Percentiles rank a stretch among this genome's conserved stretches.
These are phyloP conservation scores for Tachysurus vachellii DNA, from an alignment of 2,113 vertebrate species.

Conservation along the genomic window DNA sequence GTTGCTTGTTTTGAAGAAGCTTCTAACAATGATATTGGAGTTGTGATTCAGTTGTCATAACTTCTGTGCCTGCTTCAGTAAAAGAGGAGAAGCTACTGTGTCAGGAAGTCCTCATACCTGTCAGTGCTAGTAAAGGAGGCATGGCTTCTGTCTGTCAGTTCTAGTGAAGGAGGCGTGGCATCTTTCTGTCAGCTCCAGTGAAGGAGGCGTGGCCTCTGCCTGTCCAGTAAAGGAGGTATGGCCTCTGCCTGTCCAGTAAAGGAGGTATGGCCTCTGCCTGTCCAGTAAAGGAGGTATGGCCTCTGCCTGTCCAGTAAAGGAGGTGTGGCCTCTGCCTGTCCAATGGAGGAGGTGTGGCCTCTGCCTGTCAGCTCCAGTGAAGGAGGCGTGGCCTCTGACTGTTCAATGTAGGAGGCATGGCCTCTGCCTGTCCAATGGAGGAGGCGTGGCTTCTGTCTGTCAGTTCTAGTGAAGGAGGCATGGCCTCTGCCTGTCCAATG, in stretches of 20 bases:
- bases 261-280: neutral
- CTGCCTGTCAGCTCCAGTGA: no score
- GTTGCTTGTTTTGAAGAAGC: neutral
- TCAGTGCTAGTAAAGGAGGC: neutral
- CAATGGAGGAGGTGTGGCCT: neutral
- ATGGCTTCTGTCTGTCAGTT: neutral
- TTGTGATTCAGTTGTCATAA: neutral
- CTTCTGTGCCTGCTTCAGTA: neutral
- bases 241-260: neutral
- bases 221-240: neutral
- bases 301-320: neutral
- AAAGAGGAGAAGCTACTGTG: neutral
- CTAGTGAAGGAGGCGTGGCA: neutral
- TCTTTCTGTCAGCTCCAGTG: neutral
- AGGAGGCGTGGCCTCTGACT: no score
- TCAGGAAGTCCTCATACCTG: neutral
- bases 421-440: neutral
- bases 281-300: neutral
- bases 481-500: neutral
- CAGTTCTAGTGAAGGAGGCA: neutral
- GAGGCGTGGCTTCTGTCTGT: neutral
- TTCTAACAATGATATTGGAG: neutral
- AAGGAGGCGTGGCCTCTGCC: neutral
- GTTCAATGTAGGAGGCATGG: no score
- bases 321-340: neutral